phyloP scores from a whole-genome alignment of 2,113 vertebrate species.

The Chitala chitala region DNA sequence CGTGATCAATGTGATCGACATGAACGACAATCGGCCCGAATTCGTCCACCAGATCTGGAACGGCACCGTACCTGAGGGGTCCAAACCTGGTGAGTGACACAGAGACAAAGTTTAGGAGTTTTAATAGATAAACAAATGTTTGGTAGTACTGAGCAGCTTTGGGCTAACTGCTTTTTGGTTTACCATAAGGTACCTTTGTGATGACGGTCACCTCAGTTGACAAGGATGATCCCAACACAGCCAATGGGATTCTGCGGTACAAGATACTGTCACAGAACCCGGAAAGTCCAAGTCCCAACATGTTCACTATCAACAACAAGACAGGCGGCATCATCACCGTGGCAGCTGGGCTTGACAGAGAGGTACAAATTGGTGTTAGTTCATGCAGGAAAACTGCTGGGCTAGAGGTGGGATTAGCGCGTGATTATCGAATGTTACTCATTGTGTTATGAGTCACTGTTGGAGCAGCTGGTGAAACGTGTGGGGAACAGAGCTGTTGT shows the following conservation, averaged over 20 bases:
- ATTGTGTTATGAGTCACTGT: slow-evolving; percentile 17
- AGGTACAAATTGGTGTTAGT: slow-evolving; percentile 61
- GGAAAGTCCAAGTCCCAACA: slow-evolving; percentile 85
- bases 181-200: slow-evolving; percentile 78
- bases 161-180: slow-evolving; percentile 7
- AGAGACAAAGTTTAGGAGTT: no score
- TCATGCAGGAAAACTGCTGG: not conserved
- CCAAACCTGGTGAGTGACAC: slow-evolving; percentile 79
- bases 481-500: not conserved
- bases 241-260: slow-evolving; percentile 92
- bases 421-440: not conserved
- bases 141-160: not conserved
- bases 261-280: slow-evolving; percentile 92
- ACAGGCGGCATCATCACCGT: slow-evolving; percentile 94
- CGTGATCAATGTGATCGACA: slow-evolving; percentile 95
- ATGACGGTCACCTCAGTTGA: slow-evolving; percentile 94
- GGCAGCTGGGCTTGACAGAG: slow-evolving; percentile 90
- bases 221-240: slow-evolving; percentile 84
- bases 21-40: slow-evolving; percentile 95
- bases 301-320: slow-evolving; percentile 98
- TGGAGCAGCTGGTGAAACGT: slow-evolving; percentile 10
- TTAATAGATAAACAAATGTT: no score
- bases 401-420: not conserved
- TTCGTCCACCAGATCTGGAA: slow-evolving; percentile 90
- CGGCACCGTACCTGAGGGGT: slow-evolving; percentile 87